A percentile compares a stretch with the other conserved stretches of the same genome.
Evolutionary conservation across 2,888 invertebrate genomes (phyloP).

Genomic region (Philereme transversata): DNA sequence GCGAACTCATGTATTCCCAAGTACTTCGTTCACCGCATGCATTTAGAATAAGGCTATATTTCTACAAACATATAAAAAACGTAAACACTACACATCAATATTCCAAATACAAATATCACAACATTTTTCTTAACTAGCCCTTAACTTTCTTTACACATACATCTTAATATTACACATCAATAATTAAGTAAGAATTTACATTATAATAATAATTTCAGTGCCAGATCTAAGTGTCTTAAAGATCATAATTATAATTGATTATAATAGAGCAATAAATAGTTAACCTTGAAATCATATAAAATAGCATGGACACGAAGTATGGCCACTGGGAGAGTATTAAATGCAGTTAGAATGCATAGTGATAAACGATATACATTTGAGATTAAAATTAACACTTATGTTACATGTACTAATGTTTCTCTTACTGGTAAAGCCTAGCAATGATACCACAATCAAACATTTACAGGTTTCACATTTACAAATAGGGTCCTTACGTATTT

Average conservation of each 20-base stretch:
- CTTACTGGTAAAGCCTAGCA: slow-evolving; percentile 18
- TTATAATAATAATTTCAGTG: slow-evolving; percentile 50
- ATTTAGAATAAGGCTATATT: neutral
- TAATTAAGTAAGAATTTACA: slow-evolving; percentile 75
- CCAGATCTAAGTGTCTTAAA: slow-evolving; percentile 56
- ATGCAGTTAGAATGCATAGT: slow-evolving; percentile 47
- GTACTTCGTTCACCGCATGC: neutral
- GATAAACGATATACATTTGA: slow-evolving; percentile 8
- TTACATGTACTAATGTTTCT: slow-evolving; percentile 13
- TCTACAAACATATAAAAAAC: slow-evolving; percentile 35
- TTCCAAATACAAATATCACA: slow-evolving; percentile 85
- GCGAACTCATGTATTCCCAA: too few species aligned
- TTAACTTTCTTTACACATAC: slow-evolving; percentile 75
- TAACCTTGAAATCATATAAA: slow-evolving; percentile 55
- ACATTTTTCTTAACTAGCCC: slow-evolving; percentile 76
- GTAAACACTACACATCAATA: slow-evolving; percentile 65
- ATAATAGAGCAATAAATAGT: slow-evolving; percentile 59
- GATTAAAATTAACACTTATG: slow-evolving; percentile 5
- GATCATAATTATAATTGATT: slow-evolving; percentile 30
- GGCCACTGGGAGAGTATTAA: slow-evolving; percentile 75
- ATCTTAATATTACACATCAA: slow-evolving; percentile 74
- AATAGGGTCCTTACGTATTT: slow-evolving; percentile 23
- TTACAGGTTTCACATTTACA: slow-evolving; percentile 9
- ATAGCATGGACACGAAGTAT: slow-evolving; percentile 69
- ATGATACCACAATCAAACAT: slow-evolving; percentile 14